A percentile compares a stretch with the other conserved stretches of the same genome.
Evolutionary conservation across 2,797 vertebrate genomes (phyloP).

Genomic region (Helarctos malayanus): DNA sequence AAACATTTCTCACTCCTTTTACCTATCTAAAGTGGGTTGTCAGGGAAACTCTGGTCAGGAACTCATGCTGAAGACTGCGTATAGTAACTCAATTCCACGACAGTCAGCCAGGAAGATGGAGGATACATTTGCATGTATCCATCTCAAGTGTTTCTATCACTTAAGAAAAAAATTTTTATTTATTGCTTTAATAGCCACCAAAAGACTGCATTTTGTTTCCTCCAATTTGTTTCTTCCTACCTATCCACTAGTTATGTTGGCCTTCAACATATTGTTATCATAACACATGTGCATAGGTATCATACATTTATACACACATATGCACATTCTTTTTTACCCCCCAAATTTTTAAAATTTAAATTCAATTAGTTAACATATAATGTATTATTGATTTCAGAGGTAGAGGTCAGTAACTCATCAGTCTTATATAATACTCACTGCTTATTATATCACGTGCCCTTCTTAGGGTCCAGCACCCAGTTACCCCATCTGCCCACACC

Average conservation of each 20-base stretch:
- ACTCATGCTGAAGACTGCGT: neutral
- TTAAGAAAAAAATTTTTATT: conserved; percentile 39
- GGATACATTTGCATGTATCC: neutral
- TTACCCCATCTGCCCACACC: no score
- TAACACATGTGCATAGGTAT: conserved; percentile 70
- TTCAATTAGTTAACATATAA: no score
- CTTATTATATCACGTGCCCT: no score
- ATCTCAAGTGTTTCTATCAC: neutral
- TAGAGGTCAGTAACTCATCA: no score
- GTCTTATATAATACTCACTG: no score
- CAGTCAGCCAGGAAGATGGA: neutral
- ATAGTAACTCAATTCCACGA: neutral
- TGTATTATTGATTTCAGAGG: no score
- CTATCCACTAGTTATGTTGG: neutral
- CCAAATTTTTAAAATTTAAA: no score
- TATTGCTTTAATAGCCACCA: conserved; percentile 59
- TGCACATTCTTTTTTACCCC: neutral
- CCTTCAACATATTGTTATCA: neutral
- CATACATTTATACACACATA: conserved; percentile 71
- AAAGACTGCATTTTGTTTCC: neutral
- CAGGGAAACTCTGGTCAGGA: neutral
- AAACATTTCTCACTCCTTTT: neutral
- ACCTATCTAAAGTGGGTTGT: neutral
- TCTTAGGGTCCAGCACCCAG: no score
- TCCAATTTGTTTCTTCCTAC: neutral